Conservation (phyloP, 2,888 invertebrate genomes). For the Beris chalybata region DNA sequence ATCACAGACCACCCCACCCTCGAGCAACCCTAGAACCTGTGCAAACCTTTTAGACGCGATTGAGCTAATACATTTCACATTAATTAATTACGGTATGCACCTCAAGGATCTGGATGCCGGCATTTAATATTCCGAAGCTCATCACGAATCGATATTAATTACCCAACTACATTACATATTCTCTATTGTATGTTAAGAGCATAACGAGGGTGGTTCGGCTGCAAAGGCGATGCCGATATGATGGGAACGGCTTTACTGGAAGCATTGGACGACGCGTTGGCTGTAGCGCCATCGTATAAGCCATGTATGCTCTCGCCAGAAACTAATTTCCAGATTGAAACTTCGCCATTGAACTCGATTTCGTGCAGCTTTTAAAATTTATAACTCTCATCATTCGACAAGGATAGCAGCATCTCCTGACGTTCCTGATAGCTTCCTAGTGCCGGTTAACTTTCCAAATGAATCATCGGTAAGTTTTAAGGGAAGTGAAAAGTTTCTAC, state of each 20-base stretch:
- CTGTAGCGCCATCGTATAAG: constrained; percentile 4
- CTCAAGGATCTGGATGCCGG: constrained; percentile 36
- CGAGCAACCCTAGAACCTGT: background rate
- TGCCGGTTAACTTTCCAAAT: background rate
- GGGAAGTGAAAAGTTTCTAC: constrained; percentile 1
- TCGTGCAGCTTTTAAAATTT: constrained; percentile 43
- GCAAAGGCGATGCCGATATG: background rate
- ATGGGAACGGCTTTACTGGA: background rate
- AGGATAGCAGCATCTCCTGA: too few species aligned
- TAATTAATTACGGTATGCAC: background rate
- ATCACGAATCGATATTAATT: constrained; percentile 44
- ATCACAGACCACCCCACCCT: too few species aligned
- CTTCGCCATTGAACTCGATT: constrained; percentile 42
- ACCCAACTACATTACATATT: constrained; percentile 43
- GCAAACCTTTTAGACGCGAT: too few species aligned
- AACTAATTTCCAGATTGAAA: constrained; percentile 45
- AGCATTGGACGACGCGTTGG: background rate
- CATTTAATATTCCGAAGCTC: constrained; percentile 42
- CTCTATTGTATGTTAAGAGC: constrained; percentile 30
- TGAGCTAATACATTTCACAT: constrained; percentile 9
- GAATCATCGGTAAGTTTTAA: background rate
- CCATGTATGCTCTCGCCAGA: constrained; percentile 34
- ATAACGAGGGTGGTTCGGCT: background rate
- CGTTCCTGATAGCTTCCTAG: too few species aligned
- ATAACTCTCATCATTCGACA: constrained; percentile 38